These are phyloP conservation scores for Tyrannus savana DNA, from an alignment of 2,113 vertebrate species.

Conservation along the genomic window DNA sequence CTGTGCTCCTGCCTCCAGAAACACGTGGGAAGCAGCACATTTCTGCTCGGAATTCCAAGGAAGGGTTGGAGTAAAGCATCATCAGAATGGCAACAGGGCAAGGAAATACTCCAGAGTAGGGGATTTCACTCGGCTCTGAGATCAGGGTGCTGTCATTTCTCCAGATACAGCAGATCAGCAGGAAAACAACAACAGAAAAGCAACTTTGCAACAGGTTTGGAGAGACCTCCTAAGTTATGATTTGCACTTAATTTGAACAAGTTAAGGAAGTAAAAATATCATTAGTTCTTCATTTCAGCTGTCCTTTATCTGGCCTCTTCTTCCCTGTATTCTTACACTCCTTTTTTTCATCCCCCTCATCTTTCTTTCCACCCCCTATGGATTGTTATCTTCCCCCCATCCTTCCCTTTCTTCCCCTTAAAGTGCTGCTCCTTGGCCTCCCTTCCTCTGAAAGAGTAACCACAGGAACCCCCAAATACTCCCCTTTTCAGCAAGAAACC, in stretches of 20 bases:
- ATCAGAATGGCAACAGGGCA: not conserved
- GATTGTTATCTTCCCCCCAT: not conserved
- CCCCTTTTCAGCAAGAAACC: not conserved
- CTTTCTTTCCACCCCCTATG: not conserved
- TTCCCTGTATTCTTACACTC: not conserved
- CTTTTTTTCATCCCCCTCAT: not conserved
- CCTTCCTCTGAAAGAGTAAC: not conserved
- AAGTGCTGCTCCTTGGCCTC: not conserved
- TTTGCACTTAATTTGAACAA: not conserved
- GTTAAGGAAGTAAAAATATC: not conserved
- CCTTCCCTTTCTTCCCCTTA: not conserved
- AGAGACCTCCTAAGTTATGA: not conserved
- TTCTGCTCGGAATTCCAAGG: not conserved
- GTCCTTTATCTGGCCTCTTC: not conserved
- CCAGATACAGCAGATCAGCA: not conserved
- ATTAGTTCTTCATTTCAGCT: not conserved
- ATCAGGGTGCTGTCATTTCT: fast-evolving
- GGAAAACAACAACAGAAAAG: not conserved
- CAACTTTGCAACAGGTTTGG: not conserved
- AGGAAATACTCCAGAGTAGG: not conserved
- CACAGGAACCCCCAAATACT: not conserved
- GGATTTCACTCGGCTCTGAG: not conserved
- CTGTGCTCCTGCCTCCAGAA: not conserved
- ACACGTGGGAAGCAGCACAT: not conserved
- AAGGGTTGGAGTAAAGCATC: not conserved